Percentiles rank a stretch among this genome's conserved stretches.
Evolutionary conservation across 2,113 vertebrate species (phyloP).

Genomic region (sheep (Ovis aries)): ARS-UI_Ramb_v3.0 NC_056054.1:255619501-255620000

Average conservation of each 20-base stretch:
- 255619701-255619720: conserved; percentile 88
- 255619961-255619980: background rate
- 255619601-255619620: background rate
- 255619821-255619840: conserved; percentile 42
- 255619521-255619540: background rate
- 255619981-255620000: background rate
- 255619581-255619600: background rate
- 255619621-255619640: conserved; percentile 70
- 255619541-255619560: background rate
- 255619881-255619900: background rate
- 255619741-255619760: conserved; percentile 90
- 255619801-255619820: conserved; percentile 45
- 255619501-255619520: background rate
- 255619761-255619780: conserved; percentile 84
- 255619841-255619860: conserved; percentile 73
- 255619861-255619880: background rate
- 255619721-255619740: conserved; percentile 82
- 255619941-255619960: background rate
- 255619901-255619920: background rate
- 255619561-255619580: background rate
- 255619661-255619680: conserved; percentile 94
- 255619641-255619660: conserved; percentile 93
- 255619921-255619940: background rate
- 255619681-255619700: conserved; percentile 97
- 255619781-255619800: conserved; percentile 43